These are phyloP conservation scores for Sebastes minor DNA, from an alignment of 2,797 vertebrate genomes.

Conservation along the genomic window DNA sequence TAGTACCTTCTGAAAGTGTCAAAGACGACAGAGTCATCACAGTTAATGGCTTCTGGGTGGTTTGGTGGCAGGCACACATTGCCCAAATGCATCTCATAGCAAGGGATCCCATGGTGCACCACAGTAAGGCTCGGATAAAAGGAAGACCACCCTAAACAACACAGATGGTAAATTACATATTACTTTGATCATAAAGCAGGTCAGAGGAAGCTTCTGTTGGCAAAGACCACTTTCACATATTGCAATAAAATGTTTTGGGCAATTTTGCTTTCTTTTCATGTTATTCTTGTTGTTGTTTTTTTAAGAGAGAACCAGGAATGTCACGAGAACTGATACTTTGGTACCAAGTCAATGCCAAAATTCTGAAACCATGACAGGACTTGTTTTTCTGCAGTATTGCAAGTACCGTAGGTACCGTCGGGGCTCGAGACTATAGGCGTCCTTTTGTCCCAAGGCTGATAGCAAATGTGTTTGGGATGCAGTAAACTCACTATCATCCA, in stretches of 20 bases:
- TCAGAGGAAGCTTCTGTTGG: constrained; percentile 11
- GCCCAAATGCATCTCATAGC: constrained; percentile 96
- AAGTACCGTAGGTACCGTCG: too few species aligned
- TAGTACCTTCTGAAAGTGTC: constrained; percentile 98
- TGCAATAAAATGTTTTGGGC: background rate
- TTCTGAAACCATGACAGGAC: too few species aligned
- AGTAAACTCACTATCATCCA: too few species aligned
- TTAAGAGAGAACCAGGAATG: background rate
- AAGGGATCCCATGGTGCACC: constrained; percentile 99
- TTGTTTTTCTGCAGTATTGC: too few species aligned
- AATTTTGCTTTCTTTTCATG: background rate
- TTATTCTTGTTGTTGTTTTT: background rate
- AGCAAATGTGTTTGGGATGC: too few species aligned
- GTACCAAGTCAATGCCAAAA: too few species aligned
- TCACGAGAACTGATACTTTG: background rate
- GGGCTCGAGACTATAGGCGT: too few species aligned
- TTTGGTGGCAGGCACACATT: constrained; percentile 98
- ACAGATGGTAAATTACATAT: constrained; percentile 16
- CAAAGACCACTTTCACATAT: background rate
- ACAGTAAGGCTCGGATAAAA: constrained; percentile 99
- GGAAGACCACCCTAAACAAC: constrained; percentile 93
- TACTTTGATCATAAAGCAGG: background rate
- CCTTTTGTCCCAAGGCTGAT: too few species aligned
- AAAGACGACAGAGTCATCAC: constrained; percentile 99
- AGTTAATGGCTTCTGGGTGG: constrained; percentile 98